Conservation (phyloP, 2,797 vertebrate species). For the Darevskia nairensis region DNA sequence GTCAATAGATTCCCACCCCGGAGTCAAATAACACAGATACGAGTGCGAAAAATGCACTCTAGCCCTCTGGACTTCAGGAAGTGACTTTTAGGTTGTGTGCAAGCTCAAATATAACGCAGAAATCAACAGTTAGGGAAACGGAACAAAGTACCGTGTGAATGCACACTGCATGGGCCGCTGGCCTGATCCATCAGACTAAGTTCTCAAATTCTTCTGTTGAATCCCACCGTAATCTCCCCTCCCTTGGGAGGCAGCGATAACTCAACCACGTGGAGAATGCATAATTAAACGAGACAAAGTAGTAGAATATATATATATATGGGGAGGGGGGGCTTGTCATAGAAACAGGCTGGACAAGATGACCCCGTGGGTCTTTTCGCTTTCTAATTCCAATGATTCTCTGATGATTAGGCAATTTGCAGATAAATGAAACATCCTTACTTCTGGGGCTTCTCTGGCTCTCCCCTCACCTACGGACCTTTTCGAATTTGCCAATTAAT, state of each 20-base stretch:
- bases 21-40: no score
- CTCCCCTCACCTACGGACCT: slow-evolving; percentile 81
- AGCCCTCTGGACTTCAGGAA: no score
- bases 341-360: slow-evolving; percentile 71
- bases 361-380: slow-evolving; percentile 70
- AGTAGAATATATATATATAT: slow-evolving; percentile 72
- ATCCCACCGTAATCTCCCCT: slow-evolving; percentile 38
- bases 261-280: slow-evolving; percentile 81
- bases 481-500: slow-evolving; percentile 82
- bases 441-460: slow-evolving; percentile 78
- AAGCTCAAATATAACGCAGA: background rate
- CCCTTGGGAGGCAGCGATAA: slow-evolving; percentile 77
- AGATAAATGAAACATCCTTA: slow-evolving; percentile 81
- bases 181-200: no score
- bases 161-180: background rate
- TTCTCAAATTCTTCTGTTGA: no score
- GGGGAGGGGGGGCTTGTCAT: slow-evolving; percentile 70
- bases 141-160: background rate
- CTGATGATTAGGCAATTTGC: slow-evolving; percentile 82
- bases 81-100: no score
- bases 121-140: background rate
- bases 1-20: no score
- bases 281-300: slow-evolving; percentile 82
- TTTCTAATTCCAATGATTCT: slow-evolving; percentile 79
- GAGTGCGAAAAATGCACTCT: no score